Base-by-base conservation (phyloP, 1,140 invertebrate species). In the Bombus waltoni region DNA sequence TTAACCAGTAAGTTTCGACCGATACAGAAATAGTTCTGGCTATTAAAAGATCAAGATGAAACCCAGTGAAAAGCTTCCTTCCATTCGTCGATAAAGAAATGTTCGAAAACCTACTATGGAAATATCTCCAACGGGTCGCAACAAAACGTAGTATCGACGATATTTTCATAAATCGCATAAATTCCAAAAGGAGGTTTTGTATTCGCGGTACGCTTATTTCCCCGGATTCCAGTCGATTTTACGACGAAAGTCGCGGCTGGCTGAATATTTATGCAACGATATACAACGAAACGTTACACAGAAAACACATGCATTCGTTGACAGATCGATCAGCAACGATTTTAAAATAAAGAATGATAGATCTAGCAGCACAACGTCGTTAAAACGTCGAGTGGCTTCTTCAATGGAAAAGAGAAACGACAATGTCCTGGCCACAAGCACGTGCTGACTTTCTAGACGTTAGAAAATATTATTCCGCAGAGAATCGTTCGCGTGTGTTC, bases 231-330 rank as follows among this genome's bases (percentile, higher is more conserved):
- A 10, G 40, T 6, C 15, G 44, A 53, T 25, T 76, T 40, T 40
- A 62, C 25, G 40, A n/a, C 22, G 4, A 13, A 82, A 72, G 76
- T 74, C 42, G n/a, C 10, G 10, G 8, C 22, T 25, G 6, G 35
- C 47, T 75, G 65, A 77, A 77, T 87, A 90, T 90, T 81, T 75
- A 90, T 47, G 59, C 70, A 53, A 44, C 66, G 8, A 10, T 1
- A 35, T 3, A 22, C 1, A 3, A 25, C 22, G 8, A 35, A 38
- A 76, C 25, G n/a, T 53, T 68, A 59, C 25, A 10, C 18, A 2
- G 18, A 66, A 13, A 28, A 3, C 5, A 22, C 47, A 8, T 0
- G 6, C 11, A 8, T 38, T 28, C 32, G 72, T 1, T 59, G 11
- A n/a, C 18, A 32, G 72, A 87, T 89, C 85, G 81, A 81, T 87